Base-by-base conservation (phyloP, 2,113 vertebrate species). In the Callospermophilus lateralis region DNA sequence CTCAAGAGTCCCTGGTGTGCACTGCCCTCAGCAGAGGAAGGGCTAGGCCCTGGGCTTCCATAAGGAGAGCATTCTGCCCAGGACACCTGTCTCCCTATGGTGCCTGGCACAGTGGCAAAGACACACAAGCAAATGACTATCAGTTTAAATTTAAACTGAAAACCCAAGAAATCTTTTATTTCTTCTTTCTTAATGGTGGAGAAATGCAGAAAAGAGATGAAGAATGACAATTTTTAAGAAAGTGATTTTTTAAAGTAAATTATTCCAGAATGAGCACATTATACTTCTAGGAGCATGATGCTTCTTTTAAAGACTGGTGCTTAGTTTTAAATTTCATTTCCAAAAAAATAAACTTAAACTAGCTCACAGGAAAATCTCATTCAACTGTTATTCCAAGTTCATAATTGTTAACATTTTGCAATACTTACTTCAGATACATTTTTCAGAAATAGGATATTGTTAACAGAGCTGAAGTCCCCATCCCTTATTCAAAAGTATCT, bases 401-500 rank as follows among this genome's bases (percentile, higher is more conserved):
- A 30, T 19, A 16, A 4, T 16, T 37, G 17, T 15, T 79, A 15
- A 6, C 7, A 13, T 19, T 6, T 24, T 48, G 15, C 12, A 8
- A 17, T 65, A 11, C 26, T 42, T 34, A 42, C 19, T 17, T 45
- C 30, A 30, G 16, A 32, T 53, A 8, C 0, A 6, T 22, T 67
- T 72, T 72, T 86, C 53, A 48, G 58, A 76, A 74, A 76, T n/a
- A 15, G 67, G 76, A 2, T 17, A 22, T 48, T 5, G 10, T 15
- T 20, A 34, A 9, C 4, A 6, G 39, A 15, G 9, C 37, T 3
- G 26, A 8, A 8, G 20, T 55, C 26, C 3, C 4, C 26, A 2
- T 0, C 65, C 70, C 32, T 11, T 6, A 17, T 22, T 16, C 6
- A 12, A 4, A 9, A 13, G 3, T 22, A 2, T 20, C 4, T 12